These are phyloP conservation scores for Catagonus wagneri DNA, from an alignment of 2,113 vertebrate species.

Conservation along the genomic window DNA sequence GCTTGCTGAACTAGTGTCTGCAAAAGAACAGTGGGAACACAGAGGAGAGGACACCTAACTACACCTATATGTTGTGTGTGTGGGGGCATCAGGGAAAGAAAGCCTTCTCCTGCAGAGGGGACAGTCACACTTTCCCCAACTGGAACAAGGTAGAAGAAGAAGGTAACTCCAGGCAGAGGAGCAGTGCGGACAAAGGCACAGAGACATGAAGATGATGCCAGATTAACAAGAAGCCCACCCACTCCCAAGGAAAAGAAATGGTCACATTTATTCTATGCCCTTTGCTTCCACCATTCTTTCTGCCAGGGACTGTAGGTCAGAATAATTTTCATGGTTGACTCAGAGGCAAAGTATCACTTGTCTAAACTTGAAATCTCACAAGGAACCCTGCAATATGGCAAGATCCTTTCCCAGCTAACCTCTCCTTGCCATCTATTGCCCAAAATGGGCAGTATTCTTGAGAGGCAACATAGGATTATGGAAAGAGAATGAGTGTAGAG, in stretches of 20 bases:
- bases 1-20: background rate
- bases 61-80: background rate
- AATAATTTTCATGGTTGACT: background rate
- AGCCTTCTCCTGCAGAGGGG: background rate
- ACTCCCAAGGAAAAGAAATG: background rate
- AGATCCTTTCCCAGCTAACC: background rate
- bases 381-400: background rate
- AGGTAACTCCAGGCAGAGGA: background rate
- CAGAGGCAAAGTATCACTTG: background rate
- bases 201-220: background rate
- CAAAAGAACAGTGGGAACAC: background rate
- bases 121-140: background rate
- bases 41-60: background rate
- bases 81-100: background rate
- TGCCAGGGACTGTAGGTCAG: background rate
- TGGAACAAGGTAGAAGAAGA: fast-evolving
- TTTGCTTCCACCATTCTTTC: background rate
- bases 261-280: background rate
- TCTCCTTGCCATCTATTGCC: background rate
- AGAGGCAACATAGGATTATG: background rate
- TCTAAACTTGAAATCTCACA: background rate
- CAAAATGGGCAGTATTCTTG: background rate
- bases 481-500: background rate
- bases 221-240: background rate
- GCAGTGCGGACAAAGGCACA: background rate